These are phyloP conservation scores for Bergia sp. DNA, from an alignment of 92 coral and sea anemone species.

Conservation along the genomic window DNA sequence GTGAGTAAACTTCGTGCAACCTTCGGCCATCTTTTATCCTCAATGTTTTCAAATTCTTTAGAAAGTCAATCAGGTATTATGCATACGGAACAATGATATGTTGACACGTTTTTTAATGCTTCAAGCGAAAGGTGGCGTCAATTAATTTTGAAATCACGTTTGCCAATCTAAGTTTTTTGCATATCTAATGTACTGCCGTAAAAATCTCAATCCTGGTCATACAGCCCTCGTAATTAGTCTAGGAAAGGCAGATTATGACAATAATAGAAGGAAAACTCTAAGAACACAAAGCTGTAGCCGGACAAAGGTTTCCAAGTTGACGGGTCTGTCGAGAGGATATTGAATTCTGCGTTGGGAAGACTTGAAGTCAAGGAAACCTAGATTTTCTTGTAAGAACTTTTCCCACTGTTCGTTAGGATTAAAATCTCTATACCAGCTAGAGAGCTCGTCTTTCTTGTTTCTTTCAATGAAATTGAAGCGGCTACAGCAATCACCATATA, in stretches of 20 bases:
- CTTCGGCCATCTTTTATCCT: conserved; percentile 38
- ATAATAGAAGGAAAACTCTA: conserved; percentile 15
- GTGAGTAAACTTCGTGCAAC: conserved; percentile 40
- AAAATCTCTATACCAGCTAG: conserved; percentile 18
- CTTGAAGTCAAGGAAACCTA: conserved; percentile 43
- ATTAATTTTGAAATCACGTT: conserved; percentile 43
- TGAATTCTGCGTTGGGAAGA: conserved; percentile 21
- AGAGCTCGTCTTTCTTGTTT: conserved; percentile 12
- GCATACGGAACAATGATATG: conserved; percentile 35
- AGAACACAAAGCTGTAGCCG: neutral
- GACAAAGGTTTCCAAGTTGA: conserved; percentile 31
- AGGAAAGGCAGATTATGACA: conserved; percentile 17
- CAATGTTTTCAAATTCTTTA: conserved; percentile 44
- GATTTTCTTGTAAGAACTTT: conserved; percentile 8
- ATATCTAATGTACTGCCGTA: conserved; percentile 23
- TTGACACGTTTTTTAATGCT: conserved; percentile 47
- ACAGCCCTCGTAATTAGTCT: conserved; percentile 25
- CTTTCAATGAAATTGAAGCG: conserved; percentile 11
- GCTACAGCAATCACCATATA: neutral
- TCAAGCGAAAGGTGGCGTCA: conserved; percentile 37
- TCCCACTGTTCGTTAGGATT: neutral
- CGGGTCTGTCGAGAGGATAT: conserved; percentile 23
- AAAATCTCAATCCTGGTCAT: conserved; percentile 13
- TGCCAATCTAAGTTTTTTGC: conserved; percentile 39
- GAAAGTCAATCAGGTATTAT: conserved; percentile 49